Conservation (phyloP, 2,888 invertebrate species). For the Sinohyriopsis cumingii region DNA sequence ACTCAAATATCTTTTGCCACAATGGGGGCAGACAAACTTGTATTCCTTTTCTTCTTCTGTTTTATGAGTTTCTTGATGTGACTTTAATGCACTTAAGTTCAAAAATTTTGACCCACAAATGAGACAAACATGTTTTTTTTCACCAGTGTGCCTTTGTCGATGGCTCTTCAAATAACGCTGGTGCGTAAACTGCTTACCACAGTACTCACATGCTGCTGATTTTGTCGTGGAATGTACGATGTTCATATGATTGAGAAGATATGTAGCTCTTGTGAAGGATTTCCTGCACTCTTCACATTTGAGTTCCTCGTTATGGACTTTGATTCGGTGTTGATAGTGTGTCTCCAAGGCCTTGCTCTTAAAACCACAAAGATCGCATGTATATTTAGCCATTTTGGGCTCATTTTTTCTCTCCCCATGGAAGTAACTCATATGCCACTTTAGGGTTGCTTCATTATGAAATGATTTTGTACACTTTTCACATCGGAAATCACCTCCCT, state of each 20-base stretch:
- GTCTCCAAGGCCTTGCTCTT: constrained; percentile 24
- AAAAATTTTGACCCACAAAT: constrained; percentile 10
- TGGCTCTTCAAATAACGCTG: constrained; percentile 38
- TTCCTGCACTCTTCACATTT: constrained; percentile 40
- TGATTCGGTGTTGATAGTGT: constrained; percentile 30
- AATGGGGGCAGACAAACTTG: constrained; percentile 44
- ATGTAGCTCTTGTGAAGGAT: constrained; percentile 24
- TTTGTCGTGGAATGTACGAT: constrained; percentile 31
- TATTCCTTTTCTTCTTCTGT: constrained; percentile 41
- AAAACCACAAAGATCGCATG: constrained; percentile 33
- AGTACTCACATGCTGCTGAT: constrained; percentile 29
- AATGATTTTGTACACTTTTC: constrained; percentile 29
- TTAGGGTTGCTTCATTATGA: constrained; percentile 12
- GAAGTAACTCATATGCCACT: constrained; percentile 18
- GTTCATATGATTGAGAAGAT: constrained; percentile 39
- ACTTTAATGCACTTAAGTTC: constrained; percentile 36
- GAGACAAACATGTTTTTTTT: not conserved
- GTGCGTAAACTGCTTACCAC: constrained; percentile 41
- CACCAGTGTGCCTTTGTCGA: not conserved
- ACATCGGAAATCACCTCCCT: constrained; percentile 20
- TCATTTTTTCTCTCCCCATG: constrained; percentile 8
- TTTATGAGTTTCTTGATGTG: constrained; percentile 55
- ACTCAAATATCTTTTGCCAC: constrained; percentile 43
- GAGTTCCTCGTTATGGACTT: constrained; percentile 20
- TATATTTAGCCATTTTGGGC: constrained; percentile 17